phyloP scores from a whole-genome alignment of 2,888 invertebrate genomes.

The Agrochola lychnidis region DNA sequence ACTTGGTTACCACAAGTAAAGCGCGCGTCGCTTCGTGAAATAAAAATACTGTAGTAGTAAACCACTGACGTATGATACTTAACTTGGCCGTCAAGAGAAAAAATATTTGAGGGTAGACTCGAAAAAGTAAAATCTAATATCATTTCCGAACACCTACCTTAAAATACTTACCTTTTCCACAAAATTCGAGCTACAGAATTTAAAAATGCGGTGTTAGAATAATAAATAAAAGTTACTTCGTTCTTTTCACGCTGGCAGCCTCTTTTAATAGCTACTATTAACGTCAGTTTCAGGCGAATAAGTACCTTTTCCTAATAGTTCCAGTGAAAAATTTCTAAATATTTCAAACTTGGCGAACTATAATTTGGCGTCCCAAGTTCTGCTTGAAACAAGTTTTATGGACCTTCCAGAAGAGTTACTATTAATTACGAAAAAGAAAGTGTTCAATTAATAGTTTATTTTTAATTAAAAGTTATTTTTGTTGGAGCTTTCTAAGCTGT shows the following conservation, averaged over 20 bases:
- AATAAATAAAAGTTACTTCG: constrained; percentile 42
- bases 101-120: not conserved
- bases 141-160: not conserved
- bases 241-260: constrained; percentile 44
- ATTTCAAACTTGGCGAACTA: constrained; percentile 46
- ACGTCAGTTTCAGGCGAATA: constrained; percentile 48
- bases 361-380: constrained; percentile 38
- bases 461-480: not conserved
- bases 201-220: constrained; percentile 9
- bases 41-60: not conserved
- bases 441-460: constrained; percentile 22
- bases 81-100: not conserved
- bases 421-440: constrained; percentile 15
- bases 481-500: not conserved
- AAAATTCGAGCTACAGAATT: constrained; percentile 18
- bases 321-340: constrained; percentile 36
- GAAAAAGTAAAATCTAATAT: too few relatives aligned
- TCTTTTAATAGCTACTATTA: constrained; percentile 57
- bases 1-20: too few relatives aligned
- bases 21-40: too few relatives aligned
- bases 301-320: constrained; percentile 58
- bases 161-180: constrained; percentile 15
- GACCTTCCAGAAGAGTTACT: not conserved
- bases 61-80: not conserved
- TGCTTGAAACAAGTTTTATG: constrained; percentile 20